Evolutionary conservation across 2,113 vertebrate species (phyloP).

Genomic region (Chelonoidis abingdonii): DNA sequence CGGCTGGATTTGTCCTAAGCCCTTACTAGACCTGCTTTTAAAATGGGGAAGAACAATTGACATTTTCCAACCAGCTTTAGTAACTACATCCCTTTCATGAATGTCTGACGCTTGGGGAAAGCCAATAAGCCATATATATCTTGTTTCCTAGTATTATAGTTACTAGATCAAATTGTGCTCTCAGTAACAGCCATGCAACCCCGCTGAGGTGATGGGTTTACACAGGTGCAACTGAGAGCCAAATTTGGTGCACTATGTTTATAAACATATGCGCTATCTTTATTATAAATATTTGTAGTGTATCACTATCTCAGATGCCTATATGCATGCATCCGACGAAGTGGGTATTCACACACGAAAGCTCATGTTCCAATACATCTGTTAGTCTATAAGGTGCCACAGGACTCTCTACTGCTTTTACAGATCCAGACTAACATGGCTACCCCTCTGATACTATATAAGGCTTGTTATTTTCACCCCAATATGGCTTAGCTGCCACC

Average conservation of each 20-base stretch:
- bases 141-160: neutral
- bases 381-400: too few species aligned
- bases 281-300: neutral
- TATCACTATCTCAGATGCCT: neutral
- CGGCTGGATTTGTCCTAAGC: neutral
- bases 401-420: too few species aligned
- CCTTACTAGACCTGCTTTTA: neutral
- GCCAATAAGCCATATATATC: neutral
- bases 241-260: neutral
- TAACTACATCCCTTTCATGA: neutral
- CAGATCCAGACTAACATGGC: too few species aligned
- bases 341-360: too few species aligned
- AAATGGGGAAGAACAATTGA: neutral
- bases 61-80: neutral
- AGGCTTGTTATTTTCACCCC: neutral
- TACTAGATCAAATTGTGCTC: neutral
- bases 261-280: neutral
- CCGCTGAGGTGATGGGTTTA: fast-evolving
- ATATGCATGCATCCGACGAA: neutral
- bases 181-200: neutral
- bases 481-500: neutral
- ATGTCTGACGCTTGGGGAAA: neutral
- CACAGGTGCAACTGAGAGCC: neutral
- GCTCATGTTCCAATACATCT: too few species aligned
- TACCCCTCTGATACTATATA: neutral